Evolutionary conservation across 2,113 vertebrate genomes (phyloP).

Genomic region (Butorides virescens): DNA sequence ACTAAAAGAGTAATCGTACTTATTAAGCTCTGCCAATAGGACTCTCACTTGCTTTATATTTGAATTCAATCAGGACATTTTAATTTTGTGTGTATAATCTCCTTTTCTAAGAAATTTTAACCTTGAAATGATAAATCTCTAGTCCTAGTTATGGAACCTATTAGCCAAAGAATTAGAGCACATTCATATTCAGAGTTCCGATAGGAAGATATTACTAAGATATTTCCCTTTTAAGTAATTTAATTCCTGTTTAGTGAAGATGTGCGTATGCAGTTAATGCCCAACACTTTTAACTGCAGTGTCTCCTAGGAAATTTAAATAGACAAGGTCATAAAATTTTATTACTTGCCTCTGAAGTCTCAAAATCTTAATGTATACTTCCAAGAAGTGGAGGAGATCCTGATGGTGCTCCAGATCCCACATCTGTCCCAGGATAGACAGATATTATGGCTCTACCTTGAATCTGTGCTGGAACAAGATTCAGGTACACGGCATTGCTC

Average conservation of each 20-base stretch:
- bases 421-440: not conserved
- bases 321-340: rapidly evolving
- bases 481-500: not conserved
- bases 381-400: not conserved
- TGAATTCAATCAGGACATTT: constrained; percentile 4
- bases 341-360: not conserved
- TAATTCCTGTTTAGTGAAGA: not conserved
- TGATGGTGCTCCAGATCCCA: not conserved
- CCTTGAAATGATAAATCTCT: constrained; percentile 14
- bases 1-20: not conserved
- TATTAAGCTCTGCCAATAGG: constrained; percentile 69
- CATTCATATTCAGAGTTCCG: not conserved
- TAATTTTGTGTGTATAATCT: not conserved
- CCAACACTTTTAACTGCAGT: not conserved
- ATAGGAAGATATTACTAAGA: not conserved
- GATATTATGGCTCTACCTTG: not conserved
- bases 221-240: not conserved
- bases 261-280: not conserved
- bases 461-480: not conserved
- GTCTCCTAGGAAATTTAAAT: not conserved
- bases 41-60: constrained; percentile 73
- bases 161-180: not conserved
- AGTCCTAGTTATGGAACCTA: not conserved
- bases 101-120: constrained; percentile 12
- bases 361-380: not conserved